Evolutionary conservation across 2,797 vertebrate genomes (phyloP).

Genomic region (Gymnoscopelus microlampas): DNA sequence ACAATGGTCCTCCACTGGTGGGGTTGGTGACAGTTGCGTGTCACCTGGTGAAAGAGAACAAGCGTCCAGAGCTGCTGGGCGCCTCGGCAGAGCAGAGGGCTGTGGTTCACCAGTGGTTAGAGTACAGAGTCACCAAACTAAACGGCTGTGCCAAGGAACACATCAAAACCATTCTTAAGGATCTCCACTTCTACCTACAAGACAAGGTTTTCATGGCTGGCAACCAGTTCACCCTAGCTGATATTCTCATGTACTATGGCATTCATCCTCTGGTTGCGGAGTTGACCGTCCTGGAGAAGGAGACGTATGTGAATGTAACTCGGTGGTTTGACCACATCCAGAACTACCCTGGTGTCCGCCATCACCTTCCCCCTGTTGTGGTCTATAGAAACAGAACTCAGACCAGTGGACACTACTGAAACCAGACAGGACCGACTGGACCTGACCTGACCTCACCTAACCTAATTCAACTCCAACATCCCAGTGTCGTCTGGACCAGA

Average conservation of each 20-base stretch:
- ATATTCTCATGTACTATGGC: constrained; percentile 90
- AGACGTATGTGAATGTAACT: constrained; percentile 90
- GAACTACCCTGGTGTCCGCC: constrained; percentile 87
- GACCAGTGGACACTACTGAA: constrained; percentile 85
- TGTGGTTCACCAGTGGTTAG: constrained; percentile 94
- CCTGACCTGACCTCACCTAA: background rate
- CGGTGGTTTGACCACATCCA: constrained; percentile 98
- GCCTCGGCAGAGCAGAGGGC: constrained; percentile 86
- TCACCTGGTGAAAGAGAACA: constrained; percentile 88
- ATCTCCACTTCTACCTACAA: constrained; percentile 91
- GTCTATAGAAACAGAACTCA: constrained; percentile 96
- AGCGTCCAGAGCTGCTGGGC: constrained; percentile 88
- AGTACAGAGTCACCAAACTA: constrained; percentile 88
- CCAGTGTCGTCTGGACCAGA: constrained; percentile 10
- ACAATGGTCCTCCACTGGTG: constrained; percentile 83
- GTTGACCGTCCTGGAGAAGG: constrained; percentile 92
- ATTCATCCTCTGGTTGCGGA: constrained; percentile 91
- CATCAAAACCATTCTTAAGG: constrained; percentile 84
- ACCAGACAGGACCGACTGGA: background rate
- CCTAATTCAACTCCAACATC: background rate
- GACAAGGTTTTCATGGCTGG: constrained; percentile 95
- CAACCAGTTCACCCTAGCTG: constrained; percentile 90
- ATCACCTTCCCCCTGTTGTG: constrained; percentile 86
- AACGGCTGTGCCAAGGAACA: constrained; percentile 86
- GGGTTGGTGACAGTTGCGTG: constrained; percentile 90